phyloP scores from a whole-genome alignment of 2,888 invertebrate species.

The Hedya salicella region DNA sequence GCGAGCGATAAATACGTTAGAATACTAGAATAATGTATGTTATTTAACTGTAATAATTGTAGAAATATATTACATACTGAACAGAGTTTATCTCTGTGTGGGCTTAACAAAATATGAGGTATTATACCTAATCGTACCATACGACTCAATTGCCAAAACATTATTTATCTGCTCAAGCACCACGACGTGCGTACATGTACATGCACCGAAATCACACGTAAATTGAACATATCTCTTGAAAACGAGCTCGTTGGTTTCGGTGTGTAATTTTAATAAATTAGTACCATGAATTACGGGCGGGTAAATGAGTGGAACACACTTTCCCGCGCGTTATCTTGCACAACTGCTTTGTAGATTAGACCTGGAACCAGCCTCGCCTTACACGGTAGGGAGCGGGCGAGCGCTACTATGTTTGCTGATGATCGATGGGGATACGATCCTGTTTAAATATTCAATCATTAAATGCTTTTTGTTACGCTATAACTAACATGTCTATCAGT shows the following conservation, averaged over 20 bases:
- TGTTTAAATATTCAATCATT: constrained; percentile 7
- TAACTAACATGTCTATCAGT: background rate
- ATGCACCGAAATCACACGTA: no score
- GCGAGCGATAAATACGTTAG: constrained; percentile 4
- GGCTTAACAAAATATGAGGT: background rate
- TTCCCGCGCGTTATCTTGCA: constrained; percentile 27
- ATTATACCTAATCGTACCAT: no score
- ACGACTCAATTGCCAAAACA: no score
- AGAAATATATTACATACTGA: background rate
- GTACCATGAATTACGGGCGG: no score
- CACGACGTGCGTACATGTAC: no score
- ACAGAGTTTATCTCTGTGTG: background rate
- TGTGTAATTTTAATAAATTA: no score
- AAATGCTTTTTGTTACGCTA: background rate
- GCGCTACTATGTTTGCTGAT: constrained; percentile 19
- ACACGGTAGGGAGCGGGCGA: constrained; percentile 36
- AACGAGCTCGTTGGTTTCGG: no score
- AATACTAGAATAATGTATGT: background rate
- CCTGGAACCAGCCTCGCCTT: constrained; percentile 32
- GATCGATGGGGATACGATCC: constrained; percentile 32
- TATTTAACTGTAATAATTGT: constrained; percentile 10
- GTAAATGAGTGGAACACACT: constrained; percentile 12
- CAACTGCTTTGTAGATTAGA: constrained; percentile 39
- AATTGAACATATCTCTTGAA: no score
- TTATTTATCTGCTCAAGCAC: no score